A percentile compares a stretch with the other conserved stretches of the same genome.
These are phyloP conservation scores for Antechinus stuartii DNA, from an alignment of 2,113 vertebrate species.

Conservation along the genomic window DNA sequence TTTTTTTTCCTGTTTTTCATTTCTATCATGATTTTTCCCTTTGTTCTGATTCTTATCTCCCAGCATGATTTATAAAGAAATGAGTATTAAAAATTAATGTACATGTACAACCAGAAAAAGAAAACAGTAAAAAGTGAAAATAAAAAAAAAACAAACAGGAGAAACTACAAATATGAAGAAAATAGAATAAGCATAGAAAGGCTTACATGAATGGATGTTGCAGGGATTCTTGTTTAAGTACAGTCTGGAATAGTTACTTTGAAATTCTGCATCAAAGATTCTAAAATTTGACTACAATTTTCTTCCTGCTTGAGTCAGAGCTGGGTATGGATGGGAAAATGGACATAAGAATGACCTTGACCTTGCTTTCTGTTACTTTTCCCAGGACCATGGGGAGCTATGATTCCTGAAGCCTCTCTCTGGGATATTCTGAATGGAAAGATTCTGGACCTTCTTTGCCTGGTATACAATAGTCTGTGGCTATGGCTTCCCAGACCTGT, in stretches of 20 bases:
- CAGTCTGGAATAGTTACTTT: neutral
- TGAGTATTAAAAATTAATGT: too few species aligned
- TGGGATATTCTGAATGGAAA: neutral
- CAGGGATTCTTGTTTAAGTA: neutral
- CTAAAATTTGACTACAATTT: neutral
- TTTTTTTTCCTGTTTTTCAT: too few species aligned
- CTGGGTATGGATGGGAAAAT: neutral
- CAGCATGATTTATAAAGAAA: too few species aligned
- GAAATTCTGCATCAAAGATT: neutral
- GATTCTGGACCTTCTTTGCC: neutral
- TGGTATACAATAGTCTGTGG: accelerated
- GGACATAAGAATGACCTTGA: neutral
- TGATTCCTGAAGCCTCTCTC: neutral
- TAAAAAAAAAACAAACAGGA: too few species aligned
- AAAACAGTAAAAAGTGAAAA: too few species aligned
- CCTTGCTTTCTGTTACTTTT: neutral
- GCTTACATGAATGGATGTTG: neutral
- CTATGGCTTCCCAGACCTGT: neutral
- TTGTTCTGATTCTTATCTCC: too few species aligned
- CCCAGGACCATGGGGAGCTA: neutral
- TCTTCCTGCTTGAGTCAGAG: neutral
- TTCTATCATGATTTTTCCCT: too few species aligned
- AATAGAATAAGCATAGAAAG: neutral
- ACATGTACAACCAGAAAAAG: too few species aligned
- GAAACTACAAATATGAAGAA: neutral